Percentiles rank a stretch among this genome's conserved stretches.
These are phyloP conservation scores for Rhizoglyphus robini DNA, from an alignment of 1,140 invertebrate species.

Conservation along the genomic window DNA sequence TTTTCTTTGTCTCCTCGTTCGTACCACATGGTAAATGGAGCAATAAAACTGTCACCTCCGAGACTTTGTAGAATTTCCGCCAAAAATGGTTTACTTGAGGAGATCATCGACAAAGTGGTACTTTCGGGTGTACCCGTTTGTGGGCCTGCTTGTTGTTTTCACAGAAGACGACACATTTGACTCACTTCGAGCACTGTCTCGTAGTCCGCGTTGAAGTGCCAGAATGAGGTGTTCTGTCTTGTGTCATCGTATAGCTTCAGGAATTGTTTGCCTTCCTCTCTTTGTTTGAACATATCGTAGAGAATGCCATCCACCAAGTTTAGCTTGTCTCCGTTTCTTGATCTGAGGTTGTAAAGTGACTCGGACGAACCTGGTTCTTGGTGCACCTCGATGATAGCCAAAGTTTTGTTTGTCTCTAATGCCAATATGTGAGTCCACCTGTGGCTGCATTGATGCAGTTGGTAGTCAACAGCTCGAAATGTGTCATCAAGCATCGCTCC, in stretches of 20 bases:
- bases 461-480: not conserved
- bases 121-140: no score
- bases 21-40: conserved; percentile 47
- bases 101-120: no score
- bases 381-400: not conserved
- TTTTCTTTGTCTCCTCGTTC: conserved; percentile 55
- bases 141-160: not conserved
- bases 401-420: not conserved
- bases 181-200: not conserved
- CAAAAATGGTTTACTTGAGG: no score
- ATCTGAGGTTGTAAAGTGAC: not conserved
- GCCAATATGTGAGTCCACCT: not conserved
- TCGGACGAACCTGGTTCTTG: not conserved
- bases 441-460: not conserved
- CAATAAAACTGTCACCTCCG: not conserved
- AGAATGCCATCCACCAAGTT: not conserved
- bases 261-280: not conserved
- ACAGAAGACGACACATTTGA: not conserved
- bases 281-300: not conserved
- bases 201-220: not conserved
- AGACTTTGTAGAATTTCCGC: not conserved
- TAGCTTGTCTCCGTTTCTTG: no score
- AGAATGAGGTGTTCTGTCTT: not conserved
- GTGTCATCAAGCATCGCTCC: no score
- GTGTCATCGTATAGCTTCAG: not conserved